Evolutionary conservation across 2,888 invertebrate genomes (phyloP).

Genomic region (Synanthedon tipuliformis): DNA sequence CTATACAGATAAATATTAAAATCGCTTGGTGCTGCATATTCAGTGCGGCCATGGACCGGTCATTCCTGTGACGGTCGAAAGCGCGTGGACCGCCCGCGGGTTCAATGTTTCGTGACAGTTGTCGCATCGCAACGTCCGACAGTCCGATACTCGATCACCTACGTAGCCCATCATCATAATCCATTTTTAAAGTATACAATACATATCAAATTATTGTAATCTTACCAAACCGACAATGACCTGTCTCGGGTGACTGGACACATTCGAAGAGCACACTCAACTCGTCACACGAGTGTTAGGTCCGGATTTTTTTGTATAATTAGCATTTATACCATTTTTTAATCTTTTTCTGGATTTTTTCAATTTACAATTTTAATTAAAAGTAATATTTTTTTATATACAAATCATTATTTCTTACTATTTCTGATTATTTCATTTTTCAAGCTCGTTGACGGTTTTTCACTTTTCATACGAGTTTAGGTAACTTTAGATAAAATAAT

Average conservation of each 20-base stretch:
- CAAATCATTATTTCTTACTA: neutral
- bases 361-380: too few species aligned
- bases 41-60: conserved; percentile 53
- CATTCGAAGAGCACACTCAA: neutral
- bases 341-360: too few species aligned
- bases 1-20: conserved; percentile 53
- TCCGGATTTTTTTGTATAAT: too few species aligned
- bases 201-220: conserved; percentile 21
- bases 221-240: conserved; percentile 14
- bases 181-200: conserved; percentile 16
- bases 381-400: neutral
- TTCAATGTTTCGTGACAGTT: conserved; percentile 20
- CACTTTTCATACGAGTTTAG: too few species aligned
- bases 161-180: conserved; percentile 4
- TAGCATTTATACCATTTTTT: too few species aligned
- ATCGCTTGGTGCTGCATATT: conserved; percentile 44
- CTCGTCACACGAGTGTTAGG: too few species aligned
- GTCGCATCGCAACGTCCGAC: neutral
- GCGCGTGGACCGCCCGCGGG: conserved; percentile 14
- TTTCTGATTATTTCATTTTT: too few species aligned
- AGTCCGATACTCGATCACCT: conserved; percentile 6
- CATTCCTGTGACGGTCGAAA: conserved; percentile 20
- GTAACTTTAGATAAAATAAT: too few species aligned
- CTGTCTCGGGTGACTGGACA: conserved; percentile 5
- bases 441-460: too few species aligned